These are phyloP conservation scores for Paragorgia papillata DNA, from an alignment of 92 coral and sea anemone genomes.

Conservation along the genomic window DNA sequence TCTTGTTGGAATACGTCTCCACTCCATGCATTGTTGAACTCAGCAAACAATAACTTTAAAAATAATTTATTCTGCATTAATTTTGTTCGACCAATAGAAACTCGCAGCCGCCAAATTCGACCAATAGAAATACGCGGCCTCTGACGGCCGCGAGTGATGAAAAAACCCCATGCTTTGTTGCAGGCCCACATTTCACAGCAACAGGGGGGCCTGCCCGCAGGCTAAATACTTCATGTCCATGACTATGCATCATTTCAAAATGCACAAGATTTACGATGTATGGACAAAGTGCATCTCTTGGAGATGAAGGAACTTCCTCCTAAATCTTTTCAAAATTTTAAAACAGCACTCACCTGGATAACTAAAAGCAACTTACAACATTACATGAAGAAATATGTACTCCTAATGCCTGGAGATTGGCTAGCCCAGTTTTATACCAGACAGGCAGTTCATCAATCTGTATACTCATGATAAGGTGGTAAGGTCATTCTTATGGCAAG, in stretches of 20 bases:
- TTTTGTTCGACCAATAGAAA: too few relatives aligned
- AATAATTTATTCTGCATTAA: too few relatives aligned
- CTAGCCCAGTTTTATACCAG: slow-evolving; percentile 52
- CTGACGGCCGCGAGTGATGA: too few relatives aligned
- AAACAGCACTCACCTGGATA: slow-evolving; percentile 9
- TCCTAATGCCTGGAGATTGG: slow-evolving; percentile 57
- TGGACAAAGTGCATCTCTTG: slow-evolving; percentile 5
- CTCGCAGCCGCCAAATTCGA: too few relatives aligned
- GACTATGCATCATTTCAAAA: not conserved
- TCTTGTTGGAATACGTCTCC: too few relatives aligned
- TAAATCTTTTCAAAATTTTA: not conserved
- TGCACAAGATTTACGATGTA: not conserved
- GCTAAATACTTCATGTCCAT: not conserved
- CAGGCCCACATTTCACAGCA: too few relatives aligned
- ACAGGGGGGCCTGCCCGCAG: too few relatives aligned
- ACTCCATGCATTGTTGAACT: too few relatives aligned
- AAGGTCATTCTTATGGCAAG: not conserved
- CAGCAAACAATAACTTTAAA: too few relatives aligned
- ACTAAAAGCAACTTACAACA: slow-evolving; percentile 3
- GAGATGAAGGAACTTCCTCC: slow-evolving; percentile 11
- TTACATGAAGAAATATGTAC: slow-evolving; percentile 36
- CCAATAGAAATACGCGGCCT: too few relatives aligned
- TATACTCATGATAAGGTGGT: not conserved
- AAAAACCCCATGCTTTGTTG: too few relatives aligned
- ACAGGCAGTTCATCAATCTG: slow-evolving; percentile 38